These are phyloP conservation scores for Spondyliosoma cantharus DNA, from an alignment of 2,797 vertebrate genomes.

Conservation along the genomic window DNA sequence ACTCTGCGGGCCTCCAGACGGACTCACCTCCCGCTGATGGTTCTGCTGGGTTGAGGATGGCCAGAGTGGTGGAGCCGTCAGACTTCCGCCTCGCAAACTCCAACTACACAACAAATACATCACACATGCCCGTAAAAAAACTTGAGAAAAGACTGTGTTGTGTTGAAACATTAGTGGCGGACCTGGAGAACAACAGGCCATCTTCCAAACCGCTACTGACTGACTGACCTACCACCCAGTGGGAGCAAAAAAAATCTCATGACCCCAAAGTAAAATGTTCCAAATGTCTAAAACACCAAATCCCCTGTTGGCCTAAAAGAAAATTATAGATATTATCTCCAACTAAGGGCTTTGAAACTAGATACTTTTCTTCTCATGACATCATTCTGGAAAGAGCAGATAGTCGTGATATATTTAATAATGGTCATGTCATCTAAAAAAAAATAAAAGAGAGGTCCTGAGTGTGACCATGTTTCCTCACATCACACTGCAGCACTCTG, in stretches of 20 bases:
- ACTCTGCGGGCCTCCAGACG: neutral
- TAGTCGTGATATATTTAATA: neutral
- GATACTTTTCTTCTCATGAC: neutral
- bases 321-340: too few relatives aligned
- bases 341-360: neutral
- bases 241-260: neutral
- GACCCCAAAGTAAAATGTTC: neutral
- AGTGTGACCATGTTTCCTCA: slow-evolving; percentile 66
- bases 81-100: slow-evolving; percentile 92
- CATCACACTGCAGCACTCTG: slow-evolving; percentile 89
- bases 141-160: neutral
- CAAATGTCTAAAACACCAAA: neutral
- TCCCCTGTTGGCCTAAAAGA: fast-evolving
- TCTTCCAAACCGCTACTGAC: neutral
- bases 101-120: slow-evolving; percentile 80
- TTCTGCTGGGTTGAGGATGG: slow-evolving; percentile 92
- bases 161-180: neutral
- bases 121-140: neutral
- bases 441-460: neutral
- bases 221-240: too few relatives aligned
- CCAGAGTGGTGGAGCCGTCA: slow-evolving; percentile 95
- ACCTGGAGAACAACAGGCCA: neutral
- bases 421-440: neutral
- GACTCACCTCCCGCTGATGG: slow-evolving; percentile 87
- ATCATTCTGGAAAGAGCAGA: neutral